These are phyloP conservation scores for Geophilus truncorum DNA, from an alignment of 2,888 invertebrate genomes.

Conservation along the genomic window DNA sequence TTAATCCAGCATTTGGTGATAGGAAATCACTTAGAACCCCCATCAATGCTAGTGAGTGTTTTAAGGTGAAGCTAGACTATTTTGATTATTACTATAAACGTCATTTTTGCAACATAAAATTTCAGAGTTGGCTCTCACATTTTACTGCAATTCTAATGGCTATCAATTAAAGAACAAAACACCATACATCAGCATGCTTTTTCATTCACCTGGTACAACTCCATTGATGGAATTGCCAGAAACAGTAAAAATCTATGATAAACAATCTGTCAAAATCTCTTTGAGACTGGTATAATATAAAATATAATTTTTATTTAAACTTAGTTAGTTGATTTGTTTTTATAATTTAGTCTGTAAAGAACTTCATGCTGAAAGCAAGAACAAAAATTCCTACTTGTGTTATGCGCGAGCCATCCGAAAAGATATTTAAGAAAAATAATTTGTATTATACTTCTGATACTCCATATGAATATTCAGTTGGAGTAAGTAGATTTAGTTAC, in stretches of 20 bases:
- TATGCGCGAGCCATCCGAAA: neutral
- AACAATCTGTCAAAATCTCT: neutral
- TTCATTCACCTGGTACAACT: conserved; percentile 1
- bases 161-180: neutral
- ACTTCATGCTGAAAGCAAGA: neutral
- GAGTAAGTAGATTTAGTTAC: neutral
- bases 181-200: neutral
- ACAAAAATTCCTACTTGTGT: neutral
- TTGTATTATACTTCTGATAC: neutral
- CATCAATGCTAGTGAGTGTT: too few species aligned
- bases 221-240: neutral
- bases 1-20: neutral
- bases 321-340: too few species aligned
- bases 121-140: neutral
- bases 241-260: neutral
- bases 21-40: neutral
- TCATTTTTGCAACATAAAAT: neutral
- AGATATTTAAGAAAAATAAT: neutral
- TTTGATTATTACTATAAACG: neutral
- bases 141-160: neutral
- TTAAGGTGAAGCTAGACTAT: too few species aligned
- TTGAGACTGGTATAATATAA: neutral
- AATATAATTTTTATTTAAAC: too few species aligned
- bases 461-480: conserved; percentile 16
- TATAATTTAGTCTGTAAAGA: too few species aligned